Evolutionary conservation across 2,113 vertebrate genomes (phyloP), one percentile per base, ranked within the genome.

Genomic region (Actinemys pallida): DNA sequence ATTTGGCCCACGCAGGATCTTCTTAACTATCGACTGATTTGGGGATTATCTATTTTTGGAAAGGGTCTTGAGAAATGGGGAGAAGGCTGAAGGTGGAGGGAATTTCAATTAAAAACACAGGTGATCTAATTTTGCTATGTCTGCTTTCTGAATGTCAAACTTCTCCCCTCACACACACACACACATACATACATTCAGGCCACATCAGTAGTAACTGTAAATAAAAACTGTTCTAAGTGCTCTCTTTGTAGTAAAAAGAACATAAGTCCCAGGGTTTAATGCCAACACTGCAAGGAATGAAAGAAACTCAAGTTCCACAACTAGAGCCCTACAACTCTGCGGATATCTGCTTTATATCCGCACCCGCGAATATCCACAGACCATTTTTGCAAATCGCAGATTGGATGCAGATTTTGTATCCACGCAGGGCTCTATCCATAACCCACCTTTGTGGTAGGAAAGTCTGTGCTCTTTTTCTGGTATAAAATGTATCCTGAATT

Each of bases 271-370:
- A 97, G 94, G 56, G 91, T 94, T 97, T 94, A 22, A 97, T 97
- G 96, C 84, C 91, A 97, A 96, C 96, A 97, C 87, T 90, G 87
- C 76, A n/a, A 95, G 88, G 96, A 98, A 97, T 98, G 95, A 97
- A 87, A 90, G 6, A 86, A 97, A 95, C 86, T 96, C 95, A 96
- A 9, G 93, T 96, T 97, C 94, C 87, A 96, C 96, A 97, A 62
- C 27, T 29, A 59, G 27, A 59, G 56, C 10, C 56, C 25, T 27
- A 27, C 5, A 59, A 14, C 5, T 29, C 27, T 29, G 27, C 12
- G 11, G 27, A 59, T 59, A 29, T 59, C 57, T 22, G 53, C 53
- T 54, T 54, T 54, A 54, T 54, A 54, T 54, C 53, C 5, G 3
- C 27, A 62, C 57, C 11, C 10, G 5, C 12, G 12, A 27, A 29